These are phyloP conservation scores for Anaspis maculata DNA, from an alignment of 2,888 invertebrate species.

Conservation along the genomic window DNA sequence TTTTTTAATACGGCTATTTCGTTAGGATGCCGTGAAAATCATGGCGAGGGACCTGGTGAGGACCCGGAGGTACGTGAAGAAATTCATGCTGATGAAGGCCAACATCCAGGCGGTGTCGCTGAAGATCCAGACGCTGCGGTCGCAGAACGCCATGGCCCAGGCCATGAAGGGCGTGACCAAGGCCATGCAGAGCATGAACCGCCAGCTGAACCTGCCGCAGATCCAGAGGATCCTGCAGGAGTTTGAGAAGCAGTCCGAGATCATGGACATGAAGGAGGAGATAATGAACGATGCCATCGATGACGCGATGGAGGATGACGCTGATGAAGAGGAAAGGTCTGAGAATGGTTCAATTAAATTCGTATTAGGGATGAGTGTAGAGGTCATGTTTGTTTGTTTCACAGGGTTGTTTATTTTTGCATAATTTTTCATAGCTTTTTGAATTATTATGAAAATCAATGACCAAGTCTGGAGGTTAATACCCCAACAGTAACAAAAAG, in stretches of 20 bases:
- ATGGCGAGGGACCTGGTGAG: slow-evolving; percentile 99
- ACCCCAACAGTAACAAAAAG: too few species aligned
- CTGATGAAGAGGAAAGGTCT: slow-evolving; percentile 97
- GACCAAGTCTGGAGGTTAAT: too few species aligned
- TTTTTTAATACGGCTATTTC: slow-evolving; percentile 1
- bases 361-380: too few species aligned
- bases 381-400: too few species aligned
- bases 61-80: slow-evolving; percentile 90
- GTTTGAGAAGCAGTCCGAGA: slow-evolving; percentile 98
- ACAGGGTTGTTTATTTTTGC: too few species aligned
- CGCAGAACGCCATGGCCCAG: slow-evolving; percentile 98
- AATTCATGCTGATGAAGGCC: slow-evolving; percentile 98
- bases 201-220: slow-evolving; percentile 93
- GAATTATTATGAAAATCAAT: too few species aligned
- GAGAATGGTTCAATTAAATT: slow-evolving; percentile 11
- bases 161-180: slow-evolving; percentile 98
- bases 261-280: slow-evolving; percentile 99
- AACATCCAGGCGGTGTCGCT: slow-evolving; percentile 97
- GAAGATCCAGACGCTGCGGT: slow-evolving; percentile 95
- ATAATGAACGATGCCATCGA: slow-evolving; percentile 99
- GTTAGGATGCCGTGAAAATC: slow-evolving; percentile 99
- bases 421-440: too few species aligned
- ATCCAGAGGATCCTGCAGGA: slow-evolving; percentile 96
- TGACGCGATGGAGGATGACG: slow-evolving; percentile 98
- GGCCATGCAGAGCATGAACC: slow-evolving; percentile 98